Conservation (phyloP, 2,113 vertebrate genomes). For the Scytalopus superciliaris region DNA sequence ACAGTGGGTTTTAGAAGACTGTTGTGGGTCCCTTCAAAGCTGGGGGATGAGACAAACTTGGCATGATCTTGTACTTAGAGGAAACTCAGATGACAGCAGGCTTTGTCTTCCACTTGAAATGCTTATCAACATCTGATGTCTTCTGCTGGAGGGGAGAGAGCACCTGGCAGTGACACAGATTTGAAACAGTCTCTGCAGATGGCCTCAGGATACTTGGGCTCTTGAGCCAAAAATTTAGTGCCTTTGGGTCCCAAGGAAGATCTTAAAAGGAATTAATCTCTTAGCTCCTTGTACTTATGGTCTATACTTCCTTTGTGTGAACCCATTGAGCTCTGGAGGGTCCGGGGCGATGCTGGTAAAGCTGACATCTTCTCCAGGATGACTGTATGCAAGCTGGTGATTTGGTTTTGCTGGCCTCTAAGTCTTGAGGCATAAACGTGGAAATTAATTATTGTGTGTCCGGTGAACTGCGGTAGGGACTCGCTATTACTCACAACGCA, state of each 20-base stretch:
- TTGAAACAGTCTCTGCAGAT: neutral
- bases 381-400: neutral
- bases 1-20: neutral
- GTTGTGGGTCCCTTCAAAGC: neutral
- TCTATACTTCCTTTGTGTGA: neutral
- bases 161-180: neutral
- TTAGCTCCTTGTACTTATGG: neutral
- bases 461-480: neutral
- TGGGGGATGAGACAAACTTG: neutral
- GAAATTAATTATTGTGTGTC: neutral
- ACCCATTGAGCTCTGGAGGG: neutral
- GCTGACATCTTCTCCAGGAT: neutral
- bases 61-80: neutral
- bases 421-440: neutral
- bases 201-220: neutral
- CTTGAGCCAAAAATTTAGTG: neutral
- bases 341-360: neutral
- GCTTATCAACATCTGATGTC: neutral
- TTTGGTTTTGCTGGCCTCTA: neutral
- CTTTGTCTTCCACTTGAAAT: neutral
- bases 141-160: neutral
- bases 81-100: neutral
- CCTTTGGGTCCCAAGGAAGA: neutral
- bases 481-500: neutral
- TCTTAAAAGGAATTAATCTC: neutral